A percentile compares a stretch with the other conserved stretches of the same genome.
Evolutionary conservation across 2,797 vertebrate species (phyloP).

Genomic region (Tachyglossus aculeatus): DNA sequence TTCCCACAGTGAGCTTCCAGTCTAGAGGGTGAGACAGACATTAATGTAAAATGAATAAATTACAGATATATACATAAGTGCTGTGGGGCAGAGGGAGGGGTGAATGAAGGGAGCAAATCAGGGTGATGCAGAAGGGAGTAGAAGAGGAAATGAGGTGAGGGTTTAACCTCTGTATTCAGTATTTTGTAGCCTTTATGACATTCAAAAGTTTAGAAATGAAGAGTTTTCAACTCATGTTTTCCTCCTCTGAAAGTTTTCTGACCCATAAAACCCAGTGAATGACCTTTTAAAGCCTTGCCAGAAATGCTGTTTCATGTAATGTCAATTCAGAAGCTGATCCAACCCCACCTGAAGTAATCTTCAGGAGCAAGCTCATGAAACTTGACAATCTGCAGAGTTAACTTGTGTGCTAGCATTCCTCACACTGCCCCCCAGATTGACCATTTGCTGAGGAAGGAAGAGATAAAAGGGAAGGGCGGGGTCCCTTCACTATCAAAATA

Average conservation of each 20-base stretch:
- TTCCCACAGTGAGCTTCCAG: too few relatives aligned
- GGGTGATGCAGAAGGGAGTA: too few relatives aligned
- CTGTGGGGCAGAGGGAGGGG: too few relatives aligned
- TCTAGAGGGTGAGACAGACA: too few relatives aligned
- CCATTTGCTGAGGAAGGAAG: background rate
- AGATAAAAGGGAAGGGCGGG: background rate
- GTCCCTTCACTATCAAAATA: background rate
- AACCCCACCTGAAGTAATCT: background rate
- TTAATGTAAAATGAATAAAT: too few relatives aligned
- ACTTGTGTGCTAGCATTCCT: background rate
- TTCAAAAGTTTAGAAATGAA: background rate
- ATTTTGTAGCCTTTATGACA: too few relatives aligned
- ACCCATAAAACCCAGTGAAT: background rate
- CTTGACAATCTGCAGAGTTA: background rate
- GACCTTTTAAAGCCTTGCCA: background rate
- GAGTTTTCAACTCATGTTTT: slow-evolving; percentile 24
- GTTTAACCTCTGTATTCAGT: too few relatives aligned
- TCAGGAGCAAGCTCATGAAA: slow-evolving; percentile 3
- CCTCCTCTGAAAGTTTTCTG: background rate
- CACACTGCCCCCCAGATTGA: background rate
- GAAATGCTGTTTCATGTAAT: background rate
- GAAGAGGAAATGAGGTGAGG: too few relatives aligned
- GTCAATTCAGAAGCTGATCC: background rate
- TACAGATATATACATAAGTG: too few relatives aligned
- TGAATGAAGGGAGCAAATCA: too few relatives aligned